Evolutionary conservation across 2,113 vertebrate species (phyloP), one percentile per base, ranked within the genome.

Genomic region (Amphiprion percula): DNA sequence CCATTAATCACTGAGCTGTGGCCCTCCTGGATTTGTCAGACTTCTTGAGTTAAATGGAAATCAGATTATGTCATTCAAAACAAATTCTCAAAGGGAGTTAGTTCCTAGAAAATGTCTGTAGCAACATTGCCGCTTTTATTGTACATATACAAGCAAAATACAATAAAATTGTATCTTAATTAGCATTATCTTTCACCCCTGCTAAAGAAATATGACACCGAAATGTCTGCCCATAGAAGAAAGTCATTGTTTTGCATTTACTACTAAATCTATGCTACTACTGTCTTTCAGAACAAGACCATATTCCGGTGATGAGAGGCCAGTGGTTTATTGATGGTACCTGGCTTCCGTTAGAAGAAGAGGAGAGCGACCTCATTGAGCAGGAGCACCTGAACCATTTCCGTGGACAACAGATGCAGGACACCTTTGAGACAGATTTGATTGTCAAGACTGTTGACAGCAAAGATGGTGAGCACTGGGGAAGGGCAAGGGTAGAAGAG

Each of bases 311-410:
- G 33, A 98, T 99, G 97, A 96, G 98, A 87, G 98, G 97, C 1
- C 98, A 99, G 89, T 99, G 98, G 98, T 99, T 99, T 86, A 95
- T 97, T 37, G 97, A 99, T 33, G 98, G 98, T 11, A 98, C 97
- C 0, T 99, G 98, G 98, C 96, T 97, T 9, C 98, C 98, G 1
- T 87, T 99, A 56, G 98, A 99, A 74, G 97, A 99, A 84, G 97
- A 99, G 19, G 97, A 99, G 91, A 97, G 98, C 37, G 97, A 99
- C 87, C 94, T 98, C 28, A 98, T 99, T 63, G 98, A 99, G 68
- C 93, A 94, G 79, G 97, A 99, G 87, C 98, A 99, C 84, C 95
- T 99, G 80, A 94, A 54, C 33, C 91, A 95, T 87, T 99, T 99
- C 92, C 96, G 91, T 30, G 98, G 97, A 41, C 97, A 99, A 41